Conservation (phyloP, 2,797 vertebrate species). For the Saxicola maurus region DNA sequence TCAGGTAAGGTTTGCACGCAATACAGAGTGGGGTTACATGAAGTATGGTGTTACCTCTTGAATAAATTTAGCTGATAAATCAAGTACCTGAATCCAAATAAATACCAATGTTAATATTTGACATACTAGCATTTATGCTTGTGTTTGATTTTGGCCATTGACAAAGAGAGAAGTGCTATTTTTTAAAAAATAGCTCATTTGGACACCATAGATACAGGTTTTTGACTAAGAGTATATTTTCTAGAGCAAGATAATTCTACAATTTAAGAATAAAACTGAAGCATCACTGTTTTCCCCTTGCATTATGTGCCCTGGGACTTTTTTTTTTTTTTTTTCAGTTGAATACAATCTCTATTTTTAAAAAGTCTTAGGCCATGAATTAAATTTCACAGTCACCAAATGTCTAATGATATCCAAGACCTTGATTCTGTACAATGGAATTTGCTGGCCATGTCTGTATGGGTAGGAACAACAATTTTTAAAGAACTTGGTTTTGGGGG, state of each 20-base stretch:
- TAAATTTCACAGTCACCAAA: background rate
- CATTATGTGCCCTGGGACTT: fast-evolving
- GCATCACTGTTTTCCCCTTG: fast-evolving
- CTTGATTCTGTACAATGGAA: fast-evolving
- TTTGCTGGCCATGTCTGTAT: fast-evolving
- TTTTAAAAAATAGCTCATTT: background rate
- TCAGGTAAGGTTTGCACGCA: background rate
- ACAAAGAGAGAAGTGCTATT: fast-evolving
- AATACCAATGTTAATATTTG: background rate
- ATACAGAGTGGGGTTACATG: background rate
- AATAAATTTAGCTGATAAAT: background rate
- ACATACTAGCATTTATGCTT: background rate
- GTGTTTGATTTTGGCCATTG: background rate
- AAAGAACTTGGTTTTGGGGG: fast-evolving
- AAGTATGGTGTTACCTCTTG: background rate
- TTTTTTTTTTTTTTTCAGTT: background rate
- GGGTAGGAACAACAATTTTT: background rate
- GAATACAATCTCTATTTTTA: fast-evolving
- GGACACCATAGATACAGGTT: fast-evolving
- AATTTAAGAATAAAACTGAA: background rate
- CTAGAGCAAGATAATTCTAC: background rate
- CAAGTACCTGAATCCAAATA: background rate
- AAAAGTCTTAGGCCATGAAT: background rate
- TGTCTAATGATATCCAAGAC: background rate
- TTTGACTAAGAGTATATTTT: background rate